phyloP scores from a whole-genome alignment of 1,140 invertebrate genomes.

The Drosophila setifemur region DNA sequence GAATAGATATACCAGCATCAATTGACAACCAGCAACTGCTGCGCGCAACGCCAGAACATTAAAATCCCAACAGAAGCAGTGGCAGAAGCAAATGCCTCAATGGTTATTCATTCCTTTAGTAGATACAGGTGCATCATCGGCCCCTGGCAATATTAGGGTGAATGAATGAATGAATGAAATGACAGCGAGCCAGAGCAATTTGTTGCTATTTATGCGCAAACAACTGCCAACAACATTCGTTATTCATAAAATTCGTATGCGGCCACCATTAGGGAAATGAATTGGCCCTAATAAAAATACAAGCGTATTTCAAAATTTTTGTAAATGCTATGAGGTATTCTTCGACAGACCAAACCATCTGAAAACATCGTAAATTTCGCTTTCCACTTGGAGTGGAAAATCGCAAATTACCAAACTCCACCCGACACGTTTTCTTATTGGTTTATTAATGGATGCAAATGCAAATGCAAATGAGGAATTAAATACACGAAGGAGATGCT shows the following conservation, averaged over 20 bases:
- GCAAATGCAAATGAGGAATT: no score
- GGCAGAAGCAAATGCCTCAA: constrained; percentile 41
- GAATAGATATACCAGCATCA: constrained; percentile 65
- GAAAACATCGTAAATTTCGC: no score
- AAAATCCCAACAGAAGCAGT: neutral
- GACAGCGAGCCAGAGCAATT: constrained; percentile 61
- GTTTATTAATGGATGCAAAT: no score
- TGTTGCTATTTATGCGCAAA: constrained; percentile 65
- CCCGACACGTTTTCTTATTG: no score
- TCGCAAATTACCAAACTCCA: no score
- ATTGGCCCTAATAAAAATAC: constrained; percentile 27
- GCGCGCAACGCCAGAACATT: constrained; percentile 52
- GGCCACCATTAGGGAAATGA: constrained; percentile 71
- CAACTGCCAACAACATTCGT: constrained; percentile 76
- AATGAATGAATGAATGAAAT: constrained; percentile 65
- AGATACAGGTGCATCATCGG: constrained; percentile 63
- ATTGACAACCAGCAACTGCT: constrained; percentile 74
- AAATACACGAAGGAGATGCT: no score
- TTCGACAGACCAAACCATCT: no score
- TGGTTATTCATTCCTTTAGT: constrained; percentile 69
- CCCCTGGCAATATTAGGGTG: constrained; percentile 18
- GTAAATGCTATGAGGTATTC: constrained; percentile 7
- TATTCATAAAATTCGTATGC: constrained; percentile 70
- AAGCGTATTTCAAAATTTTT: constrained; percentile 6
- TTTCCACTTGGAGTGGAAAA: no score